A percentile compares a stretch with the other conserved stretches of the same genome.
These are phyloP conservation scores for Bufo gargarizans DNA, from an alignment of 2,113 vertebrate genomes.

Conservation along the genomic window DNA sequence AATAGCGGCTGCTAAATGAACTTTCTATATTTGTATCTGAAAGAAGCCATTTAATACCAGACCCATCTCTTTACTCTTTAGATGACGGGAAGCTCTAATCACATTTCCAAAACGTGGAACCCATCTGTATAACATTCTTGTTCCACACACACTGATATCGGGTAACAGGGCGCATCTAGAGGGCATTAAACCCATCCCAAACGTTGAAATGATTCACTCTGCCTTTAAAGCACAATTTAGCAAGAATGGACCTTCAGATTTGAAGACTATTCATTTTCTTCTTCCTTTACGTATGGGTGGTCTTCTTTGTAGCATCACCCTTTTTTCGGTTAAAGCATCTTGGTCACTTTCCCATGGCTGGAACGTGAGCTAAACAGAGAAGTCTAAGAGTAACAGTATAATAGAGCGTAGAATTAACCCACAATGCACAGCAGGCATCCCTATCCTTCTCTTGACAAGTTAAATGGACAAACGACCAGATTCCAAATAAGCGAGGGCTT, in stretches of 20 bases:
- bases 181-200: not conserved
- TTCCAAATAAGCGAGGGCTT: constrained; percentile 2
- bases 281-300: constrained; percentile 33
- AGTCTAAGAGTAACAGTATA: constrained; percentile 17
- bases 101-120: constrained; percentile 7
- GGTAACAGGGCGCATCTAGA: not conserved
- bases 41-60: constrained; percentile 8
- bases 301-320: constrained; percentile 9
- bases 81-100: constrained; percentile 2
- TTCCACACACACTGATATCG: not conserved
- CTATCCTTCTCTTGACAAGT: constrained; percentile 32
- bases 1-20: constrained; percentile 22
- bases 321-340: constrained; percentile 22
- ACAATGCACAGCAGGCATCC: constrained; percentile 53
- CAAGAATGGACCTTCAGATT: not conserved
- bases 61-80: not conserved
- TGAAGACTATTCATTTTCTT: not conserved
- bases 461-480: constrained; percentile 32
- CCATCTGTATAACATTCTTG: not conserved
- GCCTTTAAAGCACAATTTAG: not conserved
- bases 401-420: constrained; percentile 46
- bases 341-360: constrained; percentile 47
- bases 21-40: constrained; percentile 26
- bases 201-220: not conserved
- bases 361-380: constrained; percentile 20